These are phyloP conservation scores for Cryptus viduatorius DNA, from an alignment of 2,888 invertebrate genomes.

Conservation along the genomic window DNA sequence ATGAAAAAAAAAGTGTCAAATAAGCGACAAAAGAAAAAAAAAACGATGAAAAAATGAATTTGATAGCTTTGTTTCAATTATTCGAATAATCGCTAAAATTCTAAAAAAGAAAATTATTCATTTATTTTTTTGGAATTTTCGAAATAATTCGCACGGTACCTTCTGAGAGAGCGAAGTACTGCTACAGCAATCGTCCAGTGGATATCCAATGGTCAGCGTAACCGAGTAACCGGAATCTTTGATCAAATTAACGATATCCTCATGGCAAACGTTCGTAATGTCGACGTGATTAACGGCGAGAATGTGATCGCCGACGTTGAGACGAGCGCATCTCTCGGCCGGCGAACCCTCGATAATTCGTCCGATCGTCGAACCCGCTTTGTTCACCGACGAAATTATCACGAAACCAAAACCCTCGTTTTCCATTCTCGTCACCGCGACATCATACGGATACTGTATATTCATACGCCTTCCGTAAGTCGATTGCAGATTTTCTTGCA, in stretches of 20 bases:
- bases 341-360: constrained; percentile 98
- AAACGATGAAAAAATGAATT: no score
- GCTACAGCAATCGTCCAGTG: constrained; percentile 88
- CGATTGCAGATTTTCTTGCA: constrained; percentile 84
- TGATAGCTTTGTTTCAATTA: no score
- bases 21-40: no score
- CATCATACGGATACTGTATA: constrained; percentile 92
- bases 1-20: constrained; percentile 21
- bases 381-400: constrained; percentile 97
- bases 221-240: constrained; percentile 98
- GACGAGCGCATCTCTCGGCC: constrained; percentile 95
- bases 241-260: constrained; percentile 98
- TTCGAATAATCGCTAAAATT: no score
- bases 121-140: no score
- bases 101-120: no score
- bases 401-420: constrained; percentile 99
- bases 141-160: constrained; percentile 80
- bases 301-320: constrained; percentile 98
- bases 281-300: constrained; percentile 97
- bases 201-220: constrained; percentile 92
- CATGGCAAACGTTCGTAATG: constrained; percentile 96
- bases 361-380: constrained; percentile 95
- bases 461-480: constrained; percentile 79
- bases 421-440: constrained; percentile 95
- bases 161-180: constrained; percentile 87